phyloP scores from a whole-genome alignment of 1,140 invertebrate genomes.

The Orchesella cincta region DNA sequence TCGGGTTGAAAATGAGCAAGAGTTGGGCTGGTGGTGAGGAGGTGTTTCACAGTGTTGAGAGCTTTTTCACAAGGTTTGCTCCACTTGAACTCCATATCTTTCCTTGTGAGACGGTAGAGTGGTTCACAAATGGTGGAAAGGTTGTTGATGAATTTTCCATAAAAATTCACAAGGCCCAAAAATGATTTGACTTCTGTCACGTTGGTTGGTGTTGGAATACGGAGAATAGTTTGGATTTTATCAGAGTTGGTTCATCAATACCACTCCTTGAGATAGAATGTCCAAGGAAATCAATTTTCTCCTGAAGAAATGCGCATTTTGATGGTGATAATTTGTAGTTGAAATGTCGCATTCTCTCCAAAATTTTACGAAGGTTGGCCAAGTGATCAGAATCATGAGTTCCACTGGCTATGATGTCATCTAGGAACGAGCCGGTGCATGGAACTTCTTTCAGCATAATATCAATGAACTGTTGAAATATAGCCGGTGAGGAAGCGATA shows the following conservation, averaged over 20 bases:
- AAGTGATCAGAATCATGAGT: slow-evolving; percentile 42
- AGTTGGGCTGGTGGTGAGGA: not conserved
- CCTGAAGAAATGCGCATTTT: slow-evolving; percentile 54
- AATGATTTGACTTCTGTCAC: slow-evolving; percentile 49
- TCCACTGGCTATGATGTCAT: slow-evolving; percentile 52
- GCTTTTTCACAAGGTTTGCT: not conserved
- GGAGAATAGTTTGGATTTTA: slow-evolving; percentile 53
- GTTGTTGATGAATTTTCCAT: slow-evolving; percentile 54
- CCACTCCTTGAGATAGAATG: slow-evolving; percentile 54
- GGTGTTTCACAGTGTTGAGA: slow-evolving; percentile 6
- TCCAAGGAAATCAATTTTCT: slow-evolving; percentile 55
- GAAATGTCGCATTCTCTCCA: slow-evolving; percentile 35
- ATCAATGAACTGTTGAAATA: slow-evolving; percentile 50
- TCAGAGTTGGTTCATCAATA: slow-evolving; percentile 53
- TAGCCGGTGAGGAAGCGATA: slow-evolving; percentile 50
- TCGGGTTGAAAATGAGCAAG: slow-evolving; percentile 12
- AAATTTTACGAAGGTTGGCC: slow-evolving; percentile 48
- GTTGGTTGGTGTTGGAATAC: slow-evolving; percentile 48
- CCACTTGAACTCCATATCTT: not conserved
- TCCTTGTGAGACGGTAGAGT: slow-evolving; percentile 47
- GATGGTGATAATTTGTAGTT: slow-evolving; percentile 39
- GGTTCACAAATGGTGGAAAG: slow-evolving; percentile 49
- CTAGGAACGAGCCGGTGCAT: slow-evolving; percentile 47
- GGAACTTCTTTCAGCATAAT: slow-evolving; percentile 48
- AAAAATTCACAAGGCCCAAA: slow-evolving; percentile 54